Conservation (phyloP, 1,140 invertebrate species). For the Leptoteleia sp. region DNA sequence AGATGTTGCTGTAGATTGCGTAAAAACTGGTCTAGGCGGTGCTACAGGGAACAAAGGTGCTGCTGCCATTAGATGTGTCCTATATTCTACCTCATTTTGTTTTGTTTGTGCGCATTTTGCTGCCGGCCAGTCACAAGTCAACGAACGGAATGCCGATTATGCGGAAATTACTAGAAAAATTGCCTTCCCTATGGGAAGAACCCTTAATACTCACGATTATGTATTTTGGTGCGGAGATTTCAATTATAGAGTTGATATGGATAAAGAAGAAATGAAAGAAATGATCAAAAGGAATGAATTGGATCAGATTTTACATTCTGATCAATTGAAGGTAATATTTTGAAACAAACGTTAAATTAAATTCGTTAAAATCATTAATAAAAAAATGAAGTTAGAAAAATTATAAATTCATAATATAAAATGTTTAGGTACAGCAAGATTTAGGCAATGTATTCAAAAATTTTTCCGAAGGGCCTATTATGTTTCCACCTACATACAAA, state of each 20-base stretch:
- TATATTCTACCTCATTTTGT: constrained; percentile 96
- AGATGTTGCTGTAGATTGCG: constrained; percentile 96
- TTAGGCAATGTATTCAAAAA: constrained; percentile 95
- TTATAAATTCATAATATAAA: too few relatives aligned
- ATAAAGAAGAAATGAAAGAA: constrained; percentile 96
- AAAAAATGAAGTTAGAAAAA: too few relatives aligned
- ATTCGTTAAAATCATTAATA: too few relatives aligned
- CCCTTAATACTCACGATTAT: constrained; percentile 97
- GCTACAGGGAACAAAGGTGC: constrained; percentile 98
- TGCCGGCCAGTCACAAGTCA: constrained; percentile 97
- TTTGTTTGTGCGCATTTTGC: constrained; percentile 99
- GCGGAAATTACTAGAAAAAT: constrained; percentile 96
- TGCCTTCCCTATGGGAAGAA: constrained; percentile 95
- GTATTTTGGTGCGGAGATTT: constrained; percentile 99
- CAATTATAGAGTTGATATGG: constrained; percentile 98
- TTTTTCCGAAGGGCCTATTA: constrained; percentile 95
- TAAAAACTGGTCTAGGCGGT: constrained; percentile 98
- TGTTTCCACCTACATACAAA: constrained; percentile 98
- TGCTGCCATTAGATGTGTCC: constrained; percentile 95
- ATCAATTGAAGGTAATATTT: constrained; percentile 89
- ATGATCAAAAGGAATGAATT: constrained; percentile 90
- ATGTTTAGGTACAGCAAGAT: constrained; percentile 85
- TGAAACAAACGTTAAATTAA: constrained; percentile 1
- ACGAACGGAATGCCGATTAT: constrained; percentile 97
- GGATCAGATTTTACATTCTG: constrained; percentile 89